These are phyloP conservation scores for Hippopotamus amphibius DNA, from an alignment of 2,113 vertebrate species.

Conservation along the genomic window DNA sequence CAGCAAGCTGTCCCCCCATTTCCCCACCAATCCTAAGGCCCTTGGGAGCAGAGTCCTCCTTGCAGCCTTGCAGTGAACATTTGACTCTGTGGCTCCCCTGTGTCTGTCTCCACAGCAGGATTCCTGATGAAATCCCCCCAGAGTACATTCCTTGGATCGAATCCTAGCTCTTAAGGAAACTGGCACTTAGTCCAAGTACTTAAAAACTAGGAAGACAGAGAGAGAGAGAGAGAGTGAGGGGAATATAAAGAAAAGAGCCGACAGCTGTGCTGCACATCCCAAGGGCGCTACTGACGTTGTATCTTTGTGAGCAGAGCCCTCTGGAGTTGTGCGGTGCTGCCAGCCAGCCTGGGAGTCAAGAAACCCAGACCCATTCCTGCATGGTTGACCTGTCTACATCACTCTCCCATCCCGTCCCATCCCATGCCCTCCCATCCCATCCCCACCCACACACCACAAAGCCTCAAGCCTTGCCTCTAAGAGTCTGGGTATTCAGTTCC, in stretches of 20 bases:
- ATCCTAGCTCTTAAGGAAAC: background rate
- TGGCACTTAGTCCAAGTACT: background rate
- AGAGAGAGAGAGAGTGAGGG: background rate
- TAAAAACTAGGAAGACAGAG: background rate
- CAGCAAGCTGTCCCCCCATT: background rate
- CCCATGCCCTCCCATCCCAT: too few relatives aligned
- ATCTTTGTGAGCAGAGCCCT: background rate
- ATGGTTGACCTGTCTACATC: background rate
- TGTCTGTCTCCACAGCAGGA: background rate
- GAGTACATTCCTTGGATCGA: constrained; percentile 13
- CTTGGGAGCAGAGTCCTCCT: background rate
- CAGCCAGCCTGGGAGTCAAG: background rate
- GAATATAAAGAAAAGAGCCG: background rate
- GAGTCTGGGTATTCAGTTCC: background rate
- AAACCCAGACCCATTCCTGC: background rate
- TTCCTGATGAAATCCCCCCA: background rate
- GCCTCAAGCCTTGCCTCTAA: background rate
- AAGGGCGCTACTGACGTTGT: too few relatives aligned
- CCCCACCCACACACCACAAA: background rate
- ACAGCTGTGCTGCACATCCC: background rate
- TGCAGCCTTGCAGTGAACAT: background rate
- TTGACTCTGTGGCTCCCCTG: background rate
- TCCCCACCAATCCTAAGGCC: background rate
- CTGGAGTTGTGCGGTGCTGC: too few relatives aligned
- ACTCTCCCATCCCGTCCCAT: too few relatives aligned